Percentiles rank a stretch among this genome's conserved stretches.
Conservation (phyloP, 2,888 invertebrate genomes). For the Eremobia ochroleuca region DNA sequence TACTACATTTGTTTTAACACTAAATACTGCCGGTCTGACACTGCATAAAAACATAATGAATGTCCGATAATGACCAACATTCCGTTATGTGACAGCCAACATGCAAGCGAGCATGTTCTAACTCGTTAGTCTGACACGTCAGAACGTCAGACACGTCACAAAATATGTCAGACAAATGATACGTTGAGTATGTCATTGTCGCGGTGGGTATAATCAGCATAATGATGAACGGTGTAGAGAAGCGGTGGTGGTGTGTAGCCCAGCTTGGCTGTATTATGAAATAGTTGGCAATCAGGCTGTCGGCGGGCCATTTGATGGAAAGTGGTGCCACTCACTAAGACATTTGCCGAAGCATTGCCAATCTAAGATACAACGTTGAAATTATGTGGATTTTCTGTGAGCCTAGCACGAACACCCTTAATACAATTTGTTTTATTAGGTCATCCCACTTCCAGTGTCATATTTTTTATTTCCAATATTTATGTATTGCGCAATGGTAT, state of each 20-base stretch:
- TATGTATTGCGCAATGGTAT: too few species aligned
- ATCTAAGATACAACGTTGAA: not conserved
- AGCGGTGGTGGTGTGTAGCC: not conserved
- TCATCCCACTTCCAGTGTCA: too few species aligned
- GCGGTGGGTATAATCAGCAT: constrained; percentile 19
- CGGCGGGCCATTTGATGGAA: too few species aligned
- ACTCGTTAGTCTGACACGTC: constrained; percentile 51
- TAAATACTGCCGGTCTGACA: constrained; percentile 52
- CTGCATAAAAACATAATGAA: constrained; percentile 62
- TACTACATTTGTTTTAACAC: constrained; percentile 62
- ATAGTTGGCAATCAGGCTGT: not conserved
- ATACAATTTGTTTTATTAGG: not conserved
- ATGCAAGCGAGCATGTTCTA: constrained; percentile 59
- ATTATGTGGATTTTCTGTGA: not conserved
- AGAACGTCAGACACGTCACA: constrained; percentile 18
- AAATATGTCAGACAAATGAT: constrained; percentile 45
- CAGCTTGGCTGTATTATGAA: not conserved
- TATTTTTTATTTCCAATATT: too few species aligned
- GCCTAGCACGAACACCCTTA: not conserved
- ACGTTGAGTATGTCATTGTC: constrained; percentile 29
- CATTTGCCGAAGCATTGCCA: not conserved
- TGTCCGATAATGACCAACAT: constrained; percentile 56
- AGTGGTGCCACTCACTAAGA: not conserved
- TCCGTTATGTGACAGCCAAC: constrained; percentile 39
- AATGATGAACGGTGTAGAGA: constrained; percentile 1